A percentile compares a stretch with the other conserved stretches of the same genome.
Evolutionary conservation across 2,113 vertebrate species (phyloP).

Genomic region (Isurus oxyrinchus): DNA sequence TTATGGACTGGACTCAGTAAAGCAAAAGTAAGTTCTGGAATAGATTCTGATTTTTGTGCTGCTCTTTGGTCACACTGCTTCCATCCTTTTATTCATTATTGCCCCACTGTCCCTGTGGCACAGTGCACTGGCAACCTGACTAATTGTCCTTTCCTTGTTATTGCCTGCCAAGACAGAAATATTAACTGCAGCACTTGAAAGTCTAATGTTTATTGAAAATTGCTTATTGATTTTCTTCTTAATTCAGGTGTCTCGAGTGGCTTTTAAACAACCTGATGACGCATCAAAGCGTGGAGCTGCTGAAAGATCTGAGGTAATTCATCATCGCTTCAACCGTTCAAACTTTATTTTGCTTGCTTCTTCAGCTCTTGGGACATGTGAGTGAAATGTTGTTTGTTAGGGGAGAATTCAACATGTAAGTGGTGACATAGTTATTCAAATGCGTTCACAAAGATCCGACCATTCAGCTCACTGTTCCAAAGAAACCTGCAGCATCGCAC

Average conservation of each 20-base stretch:
- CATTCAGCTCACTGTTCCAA: neutral
- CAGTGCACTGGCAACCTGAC: neutral
- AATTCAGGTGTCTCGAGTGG: constrained; percentile 87
- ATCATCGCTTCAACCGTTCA: neutral
- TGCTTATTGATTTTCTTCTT: constrained; percentile 21
- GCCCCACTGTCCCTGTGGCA: too few relatives aligned
- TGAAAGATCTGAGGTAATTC: constrained; percentile 87
- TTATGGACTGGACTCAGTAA: constrained; percentile 87
- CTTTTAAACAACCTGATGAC: constrained; percentile 97
- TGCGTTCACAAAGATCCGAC: neutral
- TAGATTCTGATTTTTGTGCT: neutral
- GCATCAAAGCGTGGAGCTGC: constrained; percentile 87
- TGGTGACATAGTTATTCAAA: neutral
- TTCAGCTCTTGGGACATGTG: neutral
- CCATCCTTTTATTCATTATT: neutral
- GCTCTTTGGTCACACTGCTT: neutral
- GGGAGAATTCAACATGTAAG: neutral
- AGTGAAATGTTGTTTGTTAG: neutral
- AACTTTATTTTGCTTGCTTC: too few relatives aligned
- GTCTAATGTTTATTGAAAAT: neutral
- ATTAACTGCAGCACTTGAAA: neutral
- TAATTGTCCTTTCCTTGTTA: neutral
- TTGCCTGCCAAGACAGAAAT: neutral
- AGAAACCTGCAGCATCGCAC: neutral
- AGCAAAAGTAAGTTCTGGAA: constrained; percentile 73